A percentile compares a stretch with the other conserved stretches of the same genome.
These are phyloP conservation scores for Callaeas wilsoni DNA, from an alignment of 2,113 vertebrate species.

Conservation along the genomic window DNA sequence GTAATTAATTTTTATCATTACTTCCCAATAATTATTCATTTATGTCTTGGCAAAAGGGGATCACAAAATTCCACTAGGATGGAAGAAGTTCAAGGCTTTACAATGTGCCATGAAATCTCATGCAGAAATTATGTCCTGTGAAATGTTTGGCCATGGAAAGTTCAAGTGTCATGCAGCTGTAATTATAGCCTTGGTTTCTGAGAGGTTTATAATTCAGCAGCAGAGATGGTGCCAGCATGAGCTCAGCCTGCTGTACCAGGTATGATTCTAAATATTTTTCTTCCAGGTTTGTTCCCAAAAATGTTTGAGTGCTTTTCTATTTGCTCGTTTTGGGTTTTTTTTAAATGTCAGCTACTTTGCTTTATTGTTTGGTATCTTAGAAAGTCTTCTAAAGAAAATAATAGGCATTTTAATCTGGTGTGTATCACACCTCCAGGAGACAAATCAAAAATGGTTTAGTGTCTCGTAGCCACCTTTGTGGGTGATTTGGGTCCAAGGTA, in stretches of 20 bases:
- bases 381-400: neutral
- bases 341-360: neutral
- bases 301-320: neutral
- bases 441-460: neutral
- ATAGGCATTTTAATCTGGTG: neutral
- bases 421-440: neutral
- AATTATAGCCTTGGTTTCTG: constrained; percentile 46
- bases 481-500: neutral
- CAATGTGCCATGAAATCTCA: neutral
- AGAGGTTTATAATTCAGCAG: constrained; percentile 52
- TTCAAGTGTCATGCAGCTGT: constrained; percentile 38
- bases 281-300: neutral
- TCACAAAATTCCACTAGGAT: neutral
- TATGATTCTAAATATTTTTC: neutral
- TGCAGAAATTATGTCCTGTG: constrained; percentile 9
- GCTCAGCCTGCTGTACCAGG: neutral
- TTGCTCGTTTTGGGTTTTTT: neutral
- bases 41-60: neutral
- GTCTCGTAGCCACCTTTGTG: neutral
- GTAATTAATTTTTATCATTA: neutral
- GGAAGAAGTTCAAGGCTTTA: neutral
- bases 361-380: neutral
- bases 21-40: constrained; percentile 10
- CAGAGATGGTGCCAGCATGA: neutral
- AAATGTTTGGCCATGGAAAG: constrained; percentile 33